Percentiles rank a stretch among this genome's conserved stretches.
These are phyloP conservation scores for Cantharis rufa DNA, from an alignment of 2,888 invertebrate species.

Conservation along the genomic window DNA sequence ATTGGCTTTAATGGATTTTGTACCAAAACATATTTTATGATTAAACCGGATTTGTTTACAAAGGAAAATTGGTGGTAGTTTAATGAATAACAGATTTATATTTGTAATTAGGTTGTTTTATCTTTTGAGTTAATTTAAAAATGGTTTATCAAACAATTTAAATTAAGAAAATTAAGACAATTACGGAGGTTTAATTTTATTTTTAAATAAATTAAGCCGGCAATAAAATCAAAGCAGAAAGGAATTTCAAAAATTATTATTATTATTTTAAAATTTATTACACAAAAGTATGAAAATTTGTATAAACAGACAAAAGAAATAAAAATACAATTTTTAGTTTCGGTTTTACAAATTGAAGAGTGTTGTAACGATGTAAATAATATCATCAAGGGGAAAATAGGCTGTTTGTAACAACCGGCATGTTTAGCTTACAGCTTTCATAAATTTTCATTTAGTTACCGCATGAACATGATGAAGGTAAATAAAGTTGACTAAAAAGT, in stretches of 20 bases:
- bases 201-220: background rate
- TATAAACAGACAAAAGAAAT: background rate
- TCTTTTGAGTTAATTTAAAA: conserved; percentile 13
- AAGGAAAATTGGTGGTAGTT: conserved; percentile 24
- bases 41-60: conserved; percentile 32
- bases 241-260: background rate
- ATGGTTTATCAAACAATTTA: background rate
- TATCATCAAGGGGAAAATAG: conserved; percentile 24
- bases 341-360: conserved; percentile 28
- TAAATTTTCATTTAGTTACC: conserved; percentile 26
- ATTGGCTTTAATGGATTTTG: conserved; percentile 35
- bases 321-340: conserved; percentile 24
- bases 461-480: conserved; percentile 11
- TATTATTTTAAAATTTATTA: background rate
- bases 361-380: conserved; percentile 25
- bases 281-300: background rate
- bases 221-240: background rate
- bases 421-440: conserved; percentile 17
- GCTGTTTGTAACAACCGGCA: conserved; percentile 22
- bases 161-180: background rate
- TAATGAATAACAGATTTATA: conserved; percentile 27
- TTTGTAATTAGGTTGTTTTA: conserved; percentile 24
- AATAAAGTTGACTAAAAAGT: background rate
- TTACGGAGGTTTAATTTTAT: background rate
- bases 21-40: conserved; percentile 34